Conservation (phyloP, 2,888 invertebrate species). For the Argyra leucocephala region DNA sequence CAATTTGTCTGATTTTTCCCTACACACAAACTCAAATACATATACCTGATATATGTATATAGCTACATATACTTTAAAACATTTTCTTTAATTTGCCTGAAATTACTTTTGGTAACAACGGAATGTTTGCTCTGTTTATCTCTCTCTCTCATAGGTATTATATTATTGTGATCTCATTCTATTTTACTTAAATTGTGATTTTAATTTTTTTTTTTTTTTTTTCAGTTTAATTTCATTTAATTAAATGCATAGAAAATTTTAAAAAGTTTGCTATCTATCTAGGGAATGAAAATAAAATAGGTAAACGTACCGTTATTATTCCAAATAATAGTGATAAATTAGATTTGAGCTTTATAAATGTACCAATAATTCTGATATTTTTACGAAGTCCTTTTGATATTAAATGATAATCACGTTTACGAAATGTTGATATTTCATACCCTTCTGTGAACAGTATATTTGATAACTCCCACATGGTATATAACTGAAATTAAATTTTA, state of each 20-base stretch:
- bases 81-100: too few species aligned
- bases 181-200: neutral
- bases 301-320: conserved; percentile 19
- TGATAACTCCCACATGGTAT: conserved; percentile 24
- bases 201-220: neutral
- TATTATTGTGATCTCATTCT: too few species aligned
- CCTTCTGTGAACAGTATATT: conserved; percentile 13
- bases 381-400: conserved; percentile 28
- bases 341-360: conserved; percentile 28
- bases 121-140: too few species aligned
- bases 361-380: conserved; percentile 28
- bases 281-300: neutral
- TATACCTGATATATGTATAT: too few species aligned
- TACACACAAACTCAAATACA: too few species aligned
- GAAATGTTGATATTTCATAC: conserved; percentile 24
- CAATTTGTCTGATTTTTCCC: too few species aligned
- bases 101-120: too few species aligned
- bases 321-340: conserved; percentile 18
- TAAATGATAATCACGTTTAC: conserved; percentile 26
- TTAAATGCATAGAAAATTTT: neutral
- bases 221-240: neutral
- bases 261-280: neutral
- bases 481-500: conserved; percentile 21
- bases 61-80: too few species aligned
- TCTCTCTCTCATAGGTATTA: too few species aligned